Evolutionary conservation across 2,113 vertebrate species (phyloP), one percentile per base, ranked within the genome.

Genomic region (Benthochromis sp.): DNA sequence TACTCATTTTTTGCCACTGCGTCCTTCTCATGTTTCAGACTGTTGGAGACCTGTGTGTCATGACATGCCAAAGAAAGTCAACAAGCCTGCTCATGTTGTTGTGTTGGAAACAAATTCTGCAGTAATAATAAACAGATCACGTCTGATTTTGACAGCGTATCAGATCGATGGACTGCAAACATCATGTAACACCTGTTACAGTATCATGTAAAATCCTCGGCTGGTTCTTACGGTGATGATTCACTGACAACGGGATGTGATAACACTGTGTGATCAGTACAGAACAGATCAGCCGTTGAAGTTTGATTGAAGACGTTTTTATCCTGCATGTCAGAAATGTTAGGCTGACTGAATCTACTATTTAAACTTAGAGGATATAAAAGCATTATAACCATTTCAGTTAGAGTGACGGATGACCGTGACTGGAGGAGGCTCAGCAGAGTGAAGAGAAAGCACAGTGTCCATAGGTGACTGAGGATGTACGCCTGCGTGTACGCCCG

Each of bases 401-500:
- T 34, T 34, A 61, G 14, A 34, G 16, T 19, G 57, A 34, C 4
- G 5, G 14, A 10, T 10, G 29, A 61, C 5, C 8, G 16, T 34
- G 5, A 61, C 29, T 34, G 14, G 59, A 61, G 29, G 59, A 31
- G 59, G 59, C 29, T 34, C 16, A 61, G 29, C 16, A 63, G 59
- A 19, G 16, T 11, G 29, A 34, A 17, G 29, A 31, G 12, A 31
- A 34, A 34, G 27, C 59, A 19, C 59, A 19, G 16, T 7, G 29
- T 34, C 59, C 59, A 4, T 11, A 63, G 29, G 16, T 34, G 59
- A 6, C 29, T 9, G 57, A 34, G 57, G 57, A 10, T 10, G 8
- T 52, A 19, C 47, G 0, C 19, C 52, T 0, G 3, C 0, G 8
- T 19, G 14, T 2, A 43, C 5, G 1, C 5, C 38, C 4, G 10